Percentiles rank a stretch among this genome's conserved stretches.
Conservation (phyloP, 2,888 invertebrate species). For the Apamea epomidion region DNA sequence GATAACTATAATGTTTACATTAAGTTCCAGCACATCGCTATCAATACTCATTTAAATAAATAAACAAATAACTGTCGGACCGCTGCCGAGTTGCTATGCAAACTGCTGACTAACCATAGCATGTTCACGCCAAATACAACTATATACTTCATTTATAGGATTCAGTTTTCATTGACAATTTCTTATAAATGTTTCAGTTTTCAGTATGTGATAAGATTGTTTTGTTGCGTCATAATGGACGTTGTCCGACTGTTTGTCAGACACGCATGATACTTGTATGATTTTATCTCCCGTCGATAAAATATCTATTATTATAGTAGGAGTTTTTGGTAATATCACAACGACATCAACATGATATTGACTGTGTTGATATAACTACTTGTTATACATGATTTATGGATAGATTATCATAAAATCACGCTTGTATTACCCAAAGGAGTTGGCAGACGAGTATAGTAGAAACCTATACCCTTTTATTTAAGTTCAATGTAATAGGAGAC, state of each 20-base stretch:
- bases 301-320: constrained; percentile 15
- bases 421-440: fast-evolving
- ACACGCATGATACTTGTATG: constrained; percentile 8
- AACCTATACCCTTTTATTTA: not conserved
- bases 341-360: constrained; percentile 18
- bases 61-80: constrained; percentile 39
- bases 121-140: not conserved
- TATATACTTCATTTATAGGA: not conserved
- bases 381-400: constrained; percentile 7
- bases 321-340: not conserved
- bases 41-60: constrained; percentile 49
- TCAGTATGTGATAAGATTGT: constrained; percentile 50
- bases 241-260: constrained; percentile 22
- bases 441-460: not conserved
- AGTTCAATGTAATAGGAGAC: not conserved
- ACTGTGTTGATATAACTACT: not conserved
- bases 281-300: constrained; percentile 40
- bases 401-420: not conserved
- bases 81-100: constrained; percentile 22
- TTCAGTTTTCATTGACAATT: not conserved
- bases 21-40: constrained; percentile 27
- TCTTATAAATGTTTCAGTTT: not conserved
- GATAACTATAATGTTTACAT: constrained; percentile 37
- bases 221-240: constrained; percentile 32
- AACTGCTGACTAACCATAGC: not conserved